Base-by-base conservation (phyloP, 1,140 invertebrate species). In the Proctacanthus coquilletti region DNA sequence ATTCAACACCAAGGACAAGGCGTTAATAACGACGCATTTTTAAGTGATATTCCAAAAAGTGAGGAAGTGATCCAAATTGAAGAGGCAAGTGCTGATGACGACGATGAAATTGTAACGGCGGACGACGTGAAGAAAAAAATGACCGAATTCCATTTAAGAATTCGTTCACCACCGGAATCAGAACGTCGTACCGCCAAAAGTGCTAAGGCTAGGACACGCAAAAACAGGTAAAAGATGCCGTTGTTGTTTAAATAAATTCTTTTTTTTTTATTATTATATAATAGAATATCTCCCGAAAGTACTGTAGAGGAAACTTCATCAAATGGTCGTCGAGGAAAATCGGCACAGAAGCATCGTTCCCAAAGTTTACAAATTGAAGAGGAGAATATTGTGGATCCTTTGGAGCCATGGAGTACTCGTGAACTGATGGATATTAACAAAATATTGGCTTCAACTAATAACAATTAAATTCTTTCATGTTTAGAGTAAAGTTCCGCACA, bases 391-490 rank as follows among this genome's bases (percentile, higher is more conserved):
- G n/a, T n/a, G 2, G 74, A 78, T 63, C 75, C 74, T 8, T 53
- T 79, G 35, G 73, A 80, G 48, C 72, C 77, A 2, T 81, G 78
- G 78, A 80, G 77, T 52, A 79, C 73, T 14, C 65, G 70, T 40
- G 69, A 66, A 42, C 74, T 81, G 44, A 69, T 71, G 38, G 74
- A 73, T 55, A 80, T 82, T 63, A 81, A 80, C 56, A 68, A 72
- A 43, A 72, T 81, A 50, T 62, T 82, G 38, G 71, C 37, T 20
- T 37, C 36, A 25, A n/a, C n/a, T n/a, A n/a, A n/a, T n/a, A n/a
- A n/a, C n/a, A n/a, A n/a, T n/a, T n/a, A n/a, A n/a, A n/a, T n/a
- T n/a, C n/a, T n/a, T n/a, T n/a, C n/a, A n/a, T n/a, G n/a, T n/a
- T n/a, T n/a, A n/a, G n/a, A n/a, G n/a, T n/a, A n/a, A n/a, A n/a